Evolutionary conservation across 2,888 invertebrate species (phyloP), one percentile per base, ranked within the genome.

Genomic region (Branchellion lobata): DNA sequence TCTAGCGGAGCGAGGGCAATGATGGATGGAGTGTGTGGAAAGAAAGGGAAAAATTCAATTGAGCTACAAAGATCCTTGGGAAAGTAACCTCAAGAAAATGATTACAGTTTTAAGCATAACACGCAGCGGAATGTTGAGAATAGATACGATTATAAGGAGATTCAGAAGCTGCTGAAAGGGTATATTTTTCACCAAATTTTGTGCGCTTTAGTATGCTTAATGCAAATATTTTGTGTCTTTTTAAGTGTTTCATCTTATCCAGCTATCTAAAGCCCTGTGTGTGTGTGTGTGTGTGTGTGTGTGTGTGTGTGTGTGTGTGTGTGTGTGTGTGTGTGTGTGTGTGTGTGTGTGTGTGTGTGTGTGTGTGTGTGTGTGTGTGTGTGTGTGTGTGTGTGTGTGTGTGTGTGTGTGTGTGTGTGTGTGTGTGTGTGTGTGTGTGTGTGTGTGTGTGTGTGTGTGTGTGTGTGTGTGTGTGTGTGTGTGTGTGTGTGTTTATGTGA

Each of bases 361-460:
- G 65, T 65, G 29, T 65, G 65, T 65, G 29, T 65, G 65, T 65
- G 29, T 65, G 65, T 65, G 29, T 65, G 65, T 65, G 29, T 65
- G 65, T 65, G 29, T 65, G 65, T 65, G 29, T 65, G 65, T 65
- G 29, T 65, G 65, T 65, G 29, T 65, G 65, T 65, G 29, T 65
- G 65, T 65, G 29, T 65, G 65, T 65, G 29, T 65, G 65, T 65
- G 29, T 65, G 65, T 65, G 29, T 65, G 65, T 65, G 29, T 65
- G 65, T 65, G 29, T 65, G 65, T 65, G 29, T 65, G 65, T 65
- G 34, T 69, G 69, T 69, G 34, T 69, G 34, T 33, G 31, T 69
- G 34, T 33, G 69, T 34, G 69, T 69, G 69, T 69, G 34, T 69
- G 69, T 69, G 69, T 69, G 34, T 69, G 69, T 69, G 31, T 69